Base-by-base conservation (phyloP, 2,888 invertebrate species). In the Phytoseiulus persimilis region DNA sequence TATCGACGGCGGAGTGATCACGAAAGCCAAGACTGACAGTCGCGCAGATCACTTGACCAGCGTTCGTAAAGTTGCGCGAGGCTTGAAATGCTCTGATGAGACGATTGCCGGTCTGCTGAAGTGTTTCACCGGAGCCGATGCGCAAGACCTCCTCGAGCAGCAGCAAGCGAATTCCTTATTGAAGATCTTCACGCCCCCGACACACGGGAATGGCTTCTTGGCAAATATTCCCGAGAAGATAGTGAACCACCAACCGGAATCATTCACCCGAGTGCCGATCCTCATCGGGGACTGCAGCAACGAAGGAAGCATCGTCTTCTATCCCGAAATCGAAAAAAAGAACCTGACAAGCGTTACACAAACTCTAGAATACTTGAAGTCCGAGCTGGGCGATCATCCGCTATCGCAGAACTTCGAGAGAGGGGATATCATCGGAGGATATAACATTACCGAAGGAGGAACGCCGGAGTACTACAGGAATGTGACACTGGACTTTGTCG, bases 141-240 rank as follows among this genome's bases (percentile, higher is more conserved):
- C 87, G 28, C n/a, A n/a, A 45, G 0, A 87, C 5, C 87, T 32
- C 31, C 39, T 87, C 31, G 87, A 33, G 33, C 87, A 87, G 18
- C 87, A 87, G 33, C 87, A 87, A 31, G n/a, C n/a, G 5, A 33
- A 87, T 32, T 87, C 87, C 39, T 45, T 39, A 5, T 39, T 87
- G 39, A 87, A 87, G n/a, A 87, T 87, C 0, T 87, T 39, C 45
- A 87, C 32, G 87, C 87, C 87, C 11, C 87, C 87, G 87, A 87
- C 33, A 28, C 33, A 87, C 23, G 87, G 87, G 14, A 87, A 87
- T 18, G 87, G n/a, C 28, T 87, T 87, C 33, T 31, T 87, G 18
- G 65, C 65, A 31, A n/a, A 87, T n/a, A 87, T 31, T 0, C 33
- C 32, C n/a, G 87, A 87, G n/a, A 87, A 39, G 87, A 87, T 33